Base-by-base conservation (phyloP, 2,113 vertebrate species). In the Channa maculata region DNA sequence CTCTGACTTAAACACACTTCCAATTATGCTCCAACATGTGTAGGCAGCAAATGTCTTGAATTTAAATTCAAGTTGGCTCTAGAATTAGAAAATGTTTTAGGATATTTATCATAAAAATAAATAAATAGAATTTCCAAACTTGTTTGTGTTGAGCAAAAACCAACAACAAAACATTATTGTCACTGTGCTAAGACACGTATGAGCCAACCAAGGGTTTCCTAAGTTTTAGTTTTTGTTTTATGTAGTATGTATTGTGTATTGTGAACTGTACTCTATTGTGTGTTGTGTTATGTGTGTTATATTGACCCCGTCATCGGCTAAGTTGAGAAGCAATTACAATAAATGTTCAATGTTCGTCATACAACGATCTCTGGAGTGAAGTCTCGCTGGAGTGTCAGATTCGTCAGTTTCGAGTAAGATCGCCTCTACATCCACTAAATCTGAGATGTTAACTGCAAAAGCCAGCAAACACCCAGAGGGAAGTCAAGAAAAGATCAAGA, bases 21-120 rank as follows among this genome's bases (percentile, higher is more conserved):
- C 60, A 71, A 12, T 74, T 79, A 68, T 65, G 62, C 11, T 44
- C 58, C 41, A 43, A 68, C 82, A 77, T 49, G 50, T 77, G 79
- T 14, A n/a, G 78, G 68, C 52, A 53, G 53, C 15, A 52, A 76
- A 6, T 8, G 43, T 34, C 4, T 71, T 3, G 0, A 52, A 51
- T 75, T 70, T 63, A 14, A n/a, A 65, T 15, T 45, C 24, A 15
- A 44, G 15, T 80, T 64, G 49, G 55, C 15, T 41, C 50, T 51
- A 2, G 41, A 9, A 39, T 59, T 39, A 34, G 49, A 68, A 79
- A 59, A 41, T 52, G 24, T 41, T 62, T 53, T 49, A 36, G 50
- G 13, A 70, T 58, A 53, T 60, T 55, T 46, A 5, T 24, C 14
- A 33, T 33, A 54, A 59, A 15, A 36, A 44, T 24, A 24, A 24